Conservation (phyloP, 2,797 vertebrate genomes). For the Lindbergichthys nudifrons region DNA sequence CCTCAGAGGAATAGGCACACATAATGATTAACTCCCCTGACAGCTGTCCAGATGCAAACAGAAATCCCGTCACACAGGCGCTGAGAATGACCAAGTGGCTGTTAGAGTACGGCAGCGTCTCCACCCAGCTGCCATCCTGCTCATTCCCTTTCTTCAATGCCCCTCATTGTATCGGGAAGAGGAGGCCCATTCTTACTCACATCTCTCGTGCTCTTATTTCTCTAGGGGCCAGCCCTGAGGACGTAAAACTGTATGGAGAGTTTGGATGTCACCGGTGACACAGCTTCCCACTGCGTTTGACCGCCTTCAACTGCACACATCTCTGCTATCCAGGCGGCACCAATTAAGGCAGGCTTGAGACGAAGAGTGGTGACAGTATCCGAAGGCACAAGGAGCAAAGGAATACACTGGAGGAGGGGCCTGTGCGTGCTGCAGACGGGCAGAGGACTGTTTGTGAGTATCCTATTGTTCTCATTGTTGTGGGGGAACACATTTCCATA, state of each 20-base stretch:
- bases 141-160: conserved; percentile 75
- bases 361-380: conserved; percentile 52
- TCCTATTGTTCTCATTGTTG: conserved; percentile 62
- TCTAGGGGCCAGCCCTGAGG: conserved; percentile 74
- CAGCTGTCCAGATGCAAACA: conserved; percentile 68
- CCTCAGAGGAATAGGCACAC: conserved; percentile 20
- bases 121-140: conserved; percentile 66
- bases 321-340: conserved; percentile 32
- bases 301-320: conserved; percentile 44
- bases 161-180: conserved; percentile 79
- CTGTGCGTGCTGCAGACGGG: conserved; percentile 51
- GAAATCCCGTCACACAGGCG: conserved; percentile 38
- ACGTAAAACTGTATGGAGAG: conserved; percentile 68
- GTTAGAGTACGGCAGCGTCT: conserved; percentile 55
- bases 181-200: conserved; percentile 80
- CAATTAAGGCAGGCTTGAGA: conserved; percentile 56
- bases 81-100: conserved; percentile 54
- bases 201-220: conserved; percentile 79
- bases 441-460: conserved; percentile 78
- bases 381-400: conserved; percentile 23
- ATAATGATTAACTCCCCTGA: conserved; percentile 48
- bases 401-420: conserved; percentile 54
- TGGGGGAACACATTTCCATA: conserved; percentile 33
- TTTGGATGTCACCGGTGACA: conserved; percentile 64
- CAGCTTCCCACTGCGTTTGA: conserved; percentile 41